phyloP scores from a whole-genome alignment of 2,888 invertebrate genomes.

The Anoplius nigerrimus region DNA sequence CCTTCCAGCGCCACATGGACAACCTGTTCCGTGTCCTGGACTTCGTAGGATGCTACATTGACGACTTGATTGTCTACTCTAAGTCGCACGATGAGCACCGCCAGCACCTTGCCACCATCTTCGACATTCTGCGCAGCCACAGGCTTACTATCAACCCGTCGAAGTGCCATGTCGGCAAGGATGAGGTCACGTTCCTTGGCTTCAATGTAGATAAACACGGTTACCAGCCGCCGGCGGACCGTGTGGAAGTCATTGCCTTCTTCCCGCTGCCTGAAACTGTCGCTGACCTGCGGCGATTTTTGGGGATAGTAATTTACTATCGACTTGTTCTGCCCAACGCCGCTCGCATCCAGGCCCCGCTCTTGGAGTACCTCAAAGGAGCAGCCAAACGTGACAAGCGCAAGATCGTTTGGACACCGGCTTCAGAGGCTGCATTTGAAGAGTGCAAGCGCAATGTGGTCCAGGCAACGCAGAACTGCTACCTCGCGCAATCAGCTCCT shows the following conservation, averaged over 20 bases:
- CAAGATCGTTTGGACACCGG: background rate
- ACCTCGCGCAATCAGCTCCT: background rate
- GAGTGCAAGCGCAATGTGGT: too few relatives aligned
- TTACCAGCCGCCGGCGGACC: slow-evolving; percentile 2
- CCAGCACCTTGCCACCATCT: slow-evolving; percentile 33
- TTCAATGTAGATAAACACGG: slow-evolving; percentile 5
- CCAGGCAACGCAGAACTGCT: too few relatives aligned
- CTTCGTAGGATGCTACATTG: background rate
- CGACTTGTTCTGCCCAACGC: background rate
- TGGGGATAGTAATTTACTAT: background rate
- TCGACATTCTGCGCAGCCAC: slow-evolving; percentile 31
- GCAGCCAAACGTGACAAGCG: background rate
- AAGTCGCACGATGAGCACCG: slow-evolving; percentile 35
- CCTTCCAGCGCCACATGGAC: slow-evolving; percentile 5
- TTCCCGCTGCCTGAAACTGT: background rate
- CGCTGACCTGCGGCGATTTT: background rate
- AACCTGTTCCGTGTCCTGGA: background rate
- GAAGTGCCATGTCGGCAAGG: slow-evolving; percentile 52
- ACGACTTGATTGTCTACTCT: background rate
- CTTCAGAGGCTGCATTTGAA: too few relatives aligned
- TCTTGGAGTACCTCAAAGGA: background rate
- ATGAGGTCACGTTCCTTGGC: slow-evolving; percentile 7
- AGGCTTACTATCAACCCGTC: slow-evolving; percentile 43
- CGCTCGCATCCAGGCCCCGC: background rate
- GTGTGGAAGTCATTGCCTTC: background rate